Base-by-base conservation (phyloP, 2,888 invertebrate genomes). In the Acronicta aceris region DNA sequence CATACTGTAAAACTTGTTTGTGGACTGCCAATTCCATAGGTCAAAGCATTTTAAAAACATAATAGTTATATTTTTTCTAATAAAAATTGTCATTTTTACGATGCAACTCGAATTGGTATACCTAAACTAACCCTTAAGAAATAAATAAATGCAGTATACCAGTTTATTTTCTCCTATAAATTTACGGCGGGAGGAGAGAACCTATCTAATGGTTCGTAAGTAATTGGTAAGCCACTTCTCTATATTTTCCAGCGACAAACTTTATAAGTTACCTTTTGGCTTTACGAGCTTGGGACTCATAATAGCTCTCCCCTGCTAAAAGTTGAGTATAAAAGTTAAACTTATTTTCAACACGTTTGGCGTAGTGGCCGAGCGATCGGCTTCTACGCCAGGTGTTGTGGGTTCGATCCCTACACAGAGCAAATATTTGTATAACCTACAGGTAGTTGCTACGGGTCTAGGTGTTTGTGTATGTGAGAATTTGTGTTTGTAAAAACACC, bases 221-320 rank as follows among this genome's bases (percentile, higher is more conserved):
- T 59, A 49, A 43, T 59, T 17, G 17, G 10, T 3, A 41, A 36
- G 40, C 45, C 53, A 16, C 40, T 43, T 17, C 25, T 40, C 15
- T 30, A 49, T 27, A 30, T 51, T 61, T 62, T 54, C 30, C 40
- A 21, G 27, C 10, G 40, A 36, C 9, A 10, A 45, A 33, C 48
- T 30, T 36, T 10, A 1, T 12, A n/a, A 47, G 17, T 60, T 38
- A 25, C 16, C 42, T 50, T 27, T 53, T 17, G 25, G 7, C 16
- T 8, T 9, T 8, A 40, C 38, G 47, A 53, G 61, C 61, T 54
- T 45, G 10, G 13, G 45, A 47, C 12, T 25, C 5, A 9, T 27
- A 46, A 45, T 21, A 43, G 13, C 13, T 2, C 16, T 45, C 27
- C 10, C 17, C 15, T 16, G 21, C 12, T 13, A 33, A 33, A 43